Conservation (phyloP, 2,113 vertebrate genomes). For the Percina caprodes region DNA sequence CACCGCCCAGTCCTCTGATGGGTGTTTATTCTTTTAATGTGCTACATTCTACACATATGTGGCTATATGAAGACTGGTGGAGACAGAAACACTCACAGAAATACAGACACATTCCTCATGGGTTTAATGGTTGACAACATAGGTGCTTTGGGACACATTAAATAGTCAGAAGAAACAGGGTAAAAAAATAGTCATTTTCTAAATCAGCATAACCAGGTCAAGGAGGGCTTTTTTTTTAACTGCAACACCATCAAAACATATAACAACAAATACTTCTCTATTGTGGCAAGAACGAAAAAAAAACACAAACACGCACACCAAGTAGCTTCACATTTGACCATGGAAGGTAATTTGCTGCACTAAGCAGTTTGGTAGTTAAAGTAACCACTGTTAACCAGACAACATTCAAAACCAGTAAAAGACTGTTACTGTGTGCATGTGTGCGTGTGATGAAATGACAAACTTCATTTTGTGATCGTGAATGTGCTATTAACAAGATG, state of each 20-base stretch:
- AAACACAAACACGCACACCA: conserved; percentile 23
- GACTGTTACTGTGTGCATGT: not conserved
- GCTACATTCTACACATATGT: conserved; percentile 11
- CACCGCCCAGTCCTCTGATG: not conserved
- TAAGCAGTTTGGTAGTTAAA: conserved; percentile 12
- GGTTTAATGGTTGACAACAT: not conserved
- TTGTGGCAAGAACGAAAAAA: not conserved
- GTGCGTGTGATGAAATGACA: not conserved
- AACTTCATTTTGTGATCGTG: not conserved
- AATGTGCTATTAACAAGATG: conserved; percentile 5
- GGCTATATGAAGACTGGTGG: not conserved
- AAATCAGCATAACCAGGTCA: conserved; percentile 16
- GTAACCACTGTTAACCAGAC: conserved; percentile 7
- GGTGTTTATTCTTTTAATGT: not conserved
- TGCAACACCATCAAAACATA: conserved; percentile 7
- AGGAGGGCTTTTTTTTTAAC: not conserved
- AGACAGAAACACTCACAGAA: not conserved
- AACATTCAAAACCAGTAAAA: conserved; percentile 10
- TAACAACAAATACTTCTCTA: conserved; percentile 14
- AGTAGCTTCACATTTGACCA: conserved; percentile 14
- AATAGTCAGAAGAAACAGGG: conserved; percentile 9
- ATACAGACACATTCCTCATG: conserved; percentile 9
- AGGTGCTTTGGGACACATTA: conserved; percentile 22
- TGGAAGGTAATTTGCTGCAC: conserved; percentile 4
- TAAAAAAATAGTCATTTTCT: not conserved